phyloP scores from a whole-genome alignment of 2,888 invertebrate genomes.

The Eilema griseolum region DNA sequence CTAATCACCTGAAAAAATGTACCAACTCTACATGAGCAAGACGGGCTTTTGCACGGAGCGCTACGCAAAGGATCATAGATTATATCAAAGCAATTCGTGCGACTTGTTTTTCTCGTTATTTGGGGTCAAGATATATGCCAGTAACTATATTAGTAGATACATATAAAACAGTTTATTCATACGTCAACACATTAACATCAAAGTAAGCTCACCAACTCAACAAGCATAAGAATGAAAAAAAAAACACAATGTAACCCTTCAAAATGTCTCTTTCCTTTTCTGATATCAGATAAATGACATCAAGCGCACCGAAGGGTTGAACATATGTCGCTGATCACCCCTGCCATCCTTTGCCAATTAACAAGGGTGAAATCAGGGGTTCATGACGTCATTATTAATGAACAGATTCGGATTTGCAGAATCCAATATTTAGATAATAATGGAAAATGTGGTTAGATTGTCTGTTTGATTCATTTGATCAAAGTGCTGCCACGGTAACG shows the following conservation, averaged over 20 bases:
- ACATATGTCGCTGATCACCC: slow-evolving; percentile 74
- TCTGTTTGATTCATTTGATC: background rate
- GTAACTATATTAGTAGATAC: background rate
- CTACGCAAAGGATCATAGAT: no score
- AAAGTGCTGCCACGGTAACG: background rate
- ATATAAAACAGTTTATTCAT: background rate
- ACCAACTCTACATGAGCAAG: no score
- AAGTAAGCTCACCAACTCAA: background rate
- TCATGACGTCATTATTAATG: slow-evolving; percentile 48
- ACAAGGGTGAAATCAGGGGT: slow-evolving; percentile 36
- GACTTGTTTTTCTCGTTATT: no score
- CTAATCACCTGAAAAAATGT: no score
- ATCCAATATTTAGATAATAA: slow-evolving; percentile 20
- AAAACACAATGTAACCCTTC: slow-evolving; percentile 9
- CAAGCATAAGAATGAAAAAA: background rate
- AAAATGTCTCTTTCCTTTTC: slow-evolving; percentile 60
- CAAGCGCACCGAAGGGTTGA: slow-evolving; percentile 59
- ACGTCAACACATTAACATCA: background rate
- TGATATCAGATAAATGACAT: slow-evolving; percentile 74
- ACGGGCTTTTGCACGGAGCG: no score
- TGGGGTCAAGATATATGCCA: no score
- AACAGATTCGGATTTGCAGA: slow-evolving; percentile 28
- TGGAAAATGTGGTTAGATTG: slow-evolving; percentile 13
- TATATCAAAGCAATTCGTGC: no score
- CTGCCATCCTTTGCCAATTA: slow-evolving; percentile 68